Evolutionary conservation across 2,888 invertebrate genomes (phyloP), one percentile per base, ranked within the genome.

Genomic region (Volucella zonaria): DNA sequence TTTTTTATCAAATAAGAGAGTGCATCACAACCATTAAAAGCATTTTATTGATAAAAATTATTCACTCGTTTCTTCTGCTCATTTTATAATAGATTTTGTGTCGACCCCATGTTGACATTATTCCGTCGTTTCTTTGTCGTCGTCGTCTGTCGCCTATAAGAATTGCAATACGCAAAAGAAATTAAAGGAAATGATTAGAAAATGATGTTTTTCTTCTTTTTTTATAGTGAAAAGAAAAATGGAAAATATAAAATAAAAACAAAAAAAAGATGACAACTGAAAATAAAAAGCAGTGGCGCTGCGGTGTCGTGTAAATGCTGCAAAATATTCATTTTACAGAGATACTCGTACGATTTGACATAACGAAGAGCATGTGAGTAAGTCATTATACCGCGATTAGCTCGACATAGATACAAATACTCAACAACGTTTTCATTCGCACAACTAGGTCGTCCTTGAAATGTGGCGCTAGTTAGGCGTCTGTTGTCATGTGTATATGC

Each of bases 401-500:
- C 42, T 43, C 10, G 73, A 54, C 31, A 31, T n/a, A 66, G 47
- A 64, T 47, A 51, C 38, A 31, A 31, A 31, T 31, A 31, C 31
- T 31, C 31, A 31, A 31, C 23, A 54, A 31, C 47, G 1, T n/a
- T 8, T 2, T 23, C n/a, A 40, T 31, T 1, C 14, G 52, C 47
- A 68, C 42, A 76, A 85, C 67, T 77, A 68, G 73, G 71, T 73
- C 81, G 85, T 85, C 81, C 85, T 81, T 85, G 81, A 85, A 81
- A 67, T 47, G 47, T 40, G 51, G 59, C 51, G 67, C 71, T 81
- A 62, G 47, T 76, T 81, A 51, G 76, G 43, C 51, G 76, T 67
- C 61, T 75, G 70, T 54, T 76, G 70, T 79, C 75, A 80, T 58
- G 51, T 52, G 73, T 70, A 59, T 70, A 40, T 79, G 31, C 58